Evolutionary conservation across 2,113 vertebrate genomes (phyloP).

Genomic region (Eulemur macaco): DNA sequence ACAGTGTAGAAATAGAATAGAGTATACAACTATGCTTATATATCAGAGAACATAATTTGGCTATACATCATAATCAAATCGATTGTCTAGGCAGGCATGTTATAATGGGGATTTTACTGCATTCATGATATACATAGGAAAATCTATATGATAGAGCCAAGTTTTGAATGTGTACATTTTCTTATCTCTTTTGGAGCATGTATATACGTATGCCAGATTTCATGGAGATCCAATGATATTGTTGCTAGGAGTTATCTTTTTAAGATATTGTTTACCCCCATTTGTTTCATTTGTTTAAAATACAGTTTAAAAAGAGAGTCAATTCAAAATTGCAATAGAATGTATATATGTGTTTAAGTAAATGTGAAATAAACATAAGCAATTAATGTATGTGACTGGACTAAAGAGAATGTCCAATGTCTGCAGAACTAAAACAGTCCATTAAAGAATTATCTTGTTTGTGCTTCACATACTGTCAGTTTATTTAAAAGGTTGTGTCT

Average conservation of each 20-base stretch:
- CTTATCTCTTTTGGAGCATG: not conserved
- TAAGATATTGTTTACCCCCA: not conserved
- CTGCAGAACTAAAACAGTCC: not conserved
- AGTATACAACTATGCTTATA: not conserved
- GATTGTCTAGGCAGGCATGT: not conserved
- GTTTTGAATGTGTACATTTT: not conserved
- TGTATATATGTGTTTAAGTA: not conserved
- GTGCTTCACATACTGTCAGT: not conserved
- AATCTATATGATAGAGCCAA: not conserved
- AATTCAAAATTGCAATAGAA: not conserved
- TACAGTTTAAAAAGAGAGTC: not conserved
- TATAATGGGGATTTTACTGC: not conserved
- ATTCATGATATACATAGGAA: not conserved
- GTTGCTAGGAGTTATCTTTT: not conserved
- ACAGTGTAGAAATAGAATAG: not conserved
- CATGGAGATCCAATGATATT: not conserved
- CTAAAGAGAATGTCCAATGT: not conserved
- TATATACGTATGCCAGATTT: not conserved
- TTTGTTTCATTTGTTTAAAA: conserved; percentile 18
- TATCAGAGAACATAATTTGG: conserved; percentile 31
- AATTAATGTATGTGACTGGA: not conserved
- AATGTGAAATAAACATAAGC: conserved; percentile 18
- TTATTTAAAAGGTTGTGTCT: not conserved
- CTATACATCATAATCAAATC: not conserved
- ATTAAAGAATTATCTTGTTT: conserved; percentile 23